Evolutionary conservation across 2,888 invertebrate genomes (phyloP).

Genomic region (Alloplasta piceator): DNA sequence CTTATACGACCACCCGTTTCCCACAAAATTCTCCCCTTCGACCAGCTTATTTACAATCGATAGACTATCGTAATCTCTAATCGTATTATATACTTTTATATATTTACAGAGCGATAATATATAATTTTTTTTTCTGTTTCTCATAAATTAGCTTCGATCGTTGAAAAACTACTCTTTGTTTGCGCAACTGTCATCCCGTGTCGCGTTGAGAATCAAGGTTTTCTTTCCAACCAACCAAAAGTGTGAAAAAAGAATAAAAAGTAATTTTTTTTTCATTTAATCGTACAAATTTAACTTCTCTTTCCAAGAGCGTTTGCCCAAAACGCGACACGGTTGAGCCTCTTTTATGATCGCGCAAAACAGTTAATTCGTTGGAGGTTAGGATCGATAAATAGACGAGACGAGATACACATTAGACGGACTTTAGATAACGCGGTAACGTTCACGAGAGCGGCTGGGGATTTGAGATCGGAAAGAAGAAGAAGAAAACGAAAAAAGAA

Average conservation of each 20-base stretch:
- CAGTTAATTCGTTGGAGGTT: constrained; percentile 68
- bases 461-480: constrained; percentile 49
- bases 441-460: constrained; percentile 43
- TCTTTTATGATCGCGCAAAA: constrained; percentile 35
- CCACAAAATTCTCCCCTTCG: constrained; percentile 41
- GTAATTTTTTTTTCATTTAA: not conserved
- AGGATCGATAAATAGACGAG: constrained; percentile 79
- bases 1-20: not conserved
- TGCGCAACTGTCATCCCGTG: not conserved
- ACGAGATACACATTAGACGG: constrained; percentile 78
- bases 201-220: not conserved
- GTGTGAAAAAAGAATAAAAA: not conserved
- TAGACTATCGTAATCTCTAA: constrained; percentile 69
- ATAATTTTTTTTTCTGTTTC: constrained; percentile 19
- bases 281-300: not conserved
- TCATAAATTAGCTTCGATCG: too few relatives aligned
- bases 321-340: not conserved
- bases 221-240: not conserved
- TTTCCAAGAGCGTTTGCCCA: not conserved
- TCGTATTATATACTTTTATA: constrained; percentile 67
- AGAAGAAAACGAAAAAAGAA: constrained; percentile 22
- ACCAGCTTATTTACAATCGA: constrained; percentile 73
- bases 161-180: too few relatives aligned
- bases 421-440: constrained; percentile 71
- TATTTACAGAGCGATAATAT: constrained; percentile 72